These are phyloP conservation scores for Theodoxus fluviatilis DNA, from an alignment of 2,888 invertebrate species.

Conservation along the genomic window DNA sequence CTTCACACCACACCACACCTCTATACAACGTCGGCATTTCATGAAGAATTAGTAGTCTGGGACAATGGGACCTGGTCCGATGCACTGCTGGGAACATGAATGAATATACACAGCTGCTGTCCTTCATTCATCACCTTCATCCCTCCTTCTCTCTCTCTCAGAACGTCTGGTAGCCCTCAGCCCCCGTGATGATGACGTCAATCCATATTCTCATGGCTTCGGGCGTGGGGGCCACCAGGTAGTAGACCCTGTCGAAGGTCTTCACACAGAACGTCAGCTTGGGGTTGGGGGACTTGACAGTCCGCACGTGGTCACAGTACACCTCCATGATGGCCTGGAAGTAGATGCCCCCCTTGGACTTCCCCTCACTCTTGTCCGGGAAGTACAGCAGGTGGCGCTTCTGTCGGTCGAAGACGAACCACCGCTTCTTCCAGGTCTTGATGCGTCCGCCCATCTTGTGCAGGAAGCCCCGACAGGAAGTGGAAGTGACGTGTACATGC, in stretches of 20 bases:
- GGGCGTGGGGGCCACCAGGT: constrained; percentile 90
- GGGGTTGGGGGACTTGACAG: constrained; percentile 88
- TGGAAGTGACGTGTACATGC: constrained; percentile 81
- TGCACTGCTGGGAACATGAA: too few relatives aligned
- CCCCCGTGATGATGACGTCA: constrained; percentile 91
- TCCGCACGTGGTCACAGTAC: constrained; percentile 92
- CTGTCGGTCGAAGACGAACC: constrained; percentile 95
- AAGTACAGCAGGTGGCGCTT: constrained; percentile 85
- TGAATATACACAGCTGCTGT: too few relatives aligned
- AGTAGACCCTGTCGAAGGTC: constrained; percentile 86
- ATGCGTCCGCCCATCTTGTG: constrained; percentile 80
- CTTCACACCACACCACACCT: too few relatives aligned
- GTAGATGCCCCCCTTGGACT: constrained; percentile 77
- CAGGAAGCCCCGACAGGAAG: constrained; percentile 87
- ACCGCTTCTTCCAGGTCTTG: constrained; percentile 87
- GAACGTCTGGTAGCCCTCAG: constrained; percentile 84
- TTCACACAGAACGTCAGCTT: constrained; percentile 93
- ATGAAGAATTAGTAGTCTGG: too few relatives aligned
- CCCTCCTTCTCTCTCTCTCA: constrained; percentile 24
- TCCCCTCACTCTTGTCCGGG: constrained; percentile 86
- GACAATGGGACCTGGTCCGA: too few relatives aligned
- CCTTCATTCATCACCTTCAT: too few relatives aligned
- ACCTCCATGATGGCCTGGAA: constrained; percentile 93
- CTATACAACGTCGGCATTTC: too few relatives aligned
- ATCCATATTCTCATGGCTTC: constrained; percentile 97